A percentile compares a stretch with the other conserved stretches of the same genome.
Conservation (phyloP, 1,140 invertebrate genomes). For the Cherax quadricarinatus region DNA sequence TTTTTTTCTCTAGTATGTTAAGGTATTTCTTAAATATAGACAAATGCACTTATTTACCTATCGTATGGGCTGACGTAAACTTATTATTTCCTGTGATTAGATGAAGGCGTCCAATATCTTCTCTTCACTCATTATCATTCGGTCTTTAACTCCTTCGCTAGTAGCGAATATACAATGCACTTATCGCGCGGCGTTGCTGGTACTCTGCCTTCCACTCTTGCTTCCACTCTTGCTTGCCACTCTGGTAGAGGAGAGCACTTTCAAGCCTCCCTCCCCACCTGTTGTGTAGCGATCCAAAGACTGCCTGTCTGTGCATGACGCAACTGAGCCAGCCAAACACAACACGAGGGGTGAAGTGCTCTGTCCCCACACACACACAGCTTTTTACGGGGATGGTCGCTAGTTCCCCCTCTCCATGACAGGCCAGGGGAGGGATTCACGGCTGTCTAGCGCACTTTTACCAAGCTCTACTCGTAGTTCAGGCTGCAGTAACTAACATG, state of each 20-base stretch:
- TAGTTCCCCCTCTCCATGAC: slow-evolving; percentile 63
- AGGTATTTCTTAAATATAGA: not conserved
- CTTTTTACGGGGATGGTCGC: slow-evolving; percentile 58
- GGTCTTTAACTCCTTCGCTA: not conserved
- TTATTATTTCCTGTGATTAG: not conserved
- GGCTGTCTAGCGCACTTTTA: slow-evolving; percentile 58
- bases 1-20: not conserved
- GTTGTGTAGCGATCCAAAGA: slow-evolving; percentile 68
- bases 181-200: slow-evolving; percentile 17
- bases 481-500: slow-evolving; percentile 57
- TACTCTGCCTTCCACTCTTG: not conserved
- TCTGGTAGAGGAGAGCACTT: slow-evolving; percentile 50
- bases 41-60: not conserved
- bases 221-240: not conserved
- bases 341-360: slow-evolving; percentile 58
- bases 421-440: slow-evolving; percentile 60
- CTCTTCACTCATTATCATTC: not conserved
- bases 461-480: slow-evolving; percentile 56
- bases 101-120: not conserved
- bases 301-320: slow-evolving; percentile 68
- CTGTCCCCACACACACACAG: slow-evolving; percentile 46
- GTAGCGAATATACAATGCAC: slow-evolving; percentile 30
- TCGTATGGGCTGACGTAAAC: not conserved
- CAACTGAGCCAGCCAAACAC: slow-evolving; percentile 59
- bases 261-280: slow-evolving; percentile 63